These are phyloP conservation scores for Papilio helenus DNA, from an alignment of 1,140 invertebrate genomes.

Conservation along the genomic window DNA sequence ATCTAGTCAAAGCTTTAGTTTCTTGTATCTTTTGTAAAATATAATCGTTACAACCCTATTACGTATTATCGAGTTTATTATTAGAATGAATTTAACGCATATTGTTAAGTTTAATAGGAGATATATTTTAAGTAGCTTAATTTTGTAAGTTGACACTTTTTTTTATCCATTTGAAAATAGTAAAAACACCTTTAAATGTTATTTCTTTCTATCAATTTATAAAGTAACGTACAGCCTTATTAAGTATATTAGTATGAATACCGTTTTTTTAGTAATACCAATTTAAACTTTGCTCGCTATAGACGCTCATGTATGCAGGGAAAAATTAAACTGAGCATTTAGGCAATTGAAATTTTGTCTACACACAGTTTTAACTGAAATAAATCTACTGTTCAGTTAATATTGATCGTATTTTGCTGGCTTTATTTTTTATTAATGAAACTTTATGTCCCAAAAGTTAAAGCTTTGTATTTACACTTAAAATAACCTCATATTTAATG, in stretches of 20 bases:
- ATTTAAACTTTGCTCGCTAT: too few relatives aligned
- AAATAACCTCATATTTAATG: not conserved
- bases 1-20: not conserved
- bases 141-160: not conserved
- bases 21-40: not conserved
- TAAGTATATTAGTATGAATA: not conserved
- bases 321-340: too few relatives aligned
- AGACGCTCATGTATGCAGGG: too few relatives aligned
- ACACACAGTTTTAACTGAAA: too few relatives aligned
- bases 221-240: not conserved
- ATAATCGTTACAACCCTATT: not conserved
- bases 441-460: constrained; percentile 55
- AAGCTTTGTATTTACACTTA: constrained; percentile 48
- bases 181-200: not conserved
- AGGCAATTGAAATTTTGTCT: too few relatives aligned
- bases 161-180: not conserved
- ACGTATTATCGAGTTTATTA: not conserved
- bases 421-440: not conserved
- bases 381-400: too few relatives aligned
- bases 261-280: not conserved
- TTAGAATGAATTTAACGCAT: not conserved
- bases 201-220: not conserved
- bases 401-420: too few relatives aligned
- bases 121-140: constrained; percentile 20
- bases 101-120: constrained; percentile 17